Percentiles rank a stretch among this genome's conserved stretches.
These are phyloP conservation scores for Euplexia lucipara DNA, from an alignment of 2,888 invertebrate genomes.

Conservation along the genomic window DNA sequence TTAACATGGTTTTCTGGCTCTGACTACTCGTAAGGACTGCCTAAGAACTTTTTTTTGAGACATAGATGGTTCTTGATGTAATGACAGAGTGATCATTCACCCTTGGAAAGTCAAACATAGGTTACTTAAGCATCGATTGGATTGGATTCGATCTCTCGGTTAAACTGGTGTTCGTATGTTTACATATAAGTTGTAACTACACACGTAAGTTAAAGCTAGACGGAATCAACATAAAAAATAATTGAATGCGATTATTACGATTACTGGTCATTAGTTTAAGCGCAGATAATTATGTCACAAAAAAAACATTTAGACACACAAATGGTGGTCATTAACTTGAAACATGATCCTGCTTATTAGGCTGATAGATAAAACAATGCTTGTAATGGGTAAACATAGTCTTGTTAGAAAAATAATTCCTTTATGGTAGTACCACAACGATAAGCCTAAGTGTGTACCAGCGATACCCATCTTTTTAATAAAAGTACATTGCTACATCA, in stretches of 20 bases:
- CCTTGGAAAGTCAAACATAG: no score
- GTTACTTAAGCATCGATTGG: no score
- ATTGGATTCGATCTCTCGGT: no score
- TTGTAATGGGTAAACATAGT: neutral
- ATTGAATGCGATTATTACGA: neutral
- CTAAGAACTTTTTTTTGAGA: no score
- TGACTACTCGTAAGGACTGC: no score
- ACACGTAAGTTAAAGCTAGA: neutral
- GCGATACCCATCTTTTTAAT: neutral
- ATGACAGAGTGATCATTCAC: no score
- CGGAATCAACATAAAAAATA: no score
- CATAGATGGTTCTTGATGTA: no score
- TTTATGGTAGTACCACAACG: conserved; percentile 23
- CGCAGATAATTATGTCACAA: neutral
- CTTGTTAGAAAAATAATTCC: conserved; percentile 6
- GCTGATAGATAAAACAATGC: conserved; percentile 5
- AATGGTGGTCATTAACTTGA: conserved; percentile 18
- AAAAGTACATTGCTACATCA: neutral
- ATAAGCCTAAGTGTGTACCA: conserved; percentile 14
- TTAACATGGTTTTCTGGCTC: no score
- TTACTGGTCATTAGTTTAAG: neutral
- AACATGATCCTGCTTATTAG: conserved; percentile 14
- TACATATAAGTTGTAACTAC: neutral
- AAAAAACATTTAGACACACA: neutral
- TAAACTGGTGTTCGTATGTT: no score